Evolutionary conservation across 2,113 vertebrate species (phyloP).

Genomic region (Lonchura striata): DNA sequence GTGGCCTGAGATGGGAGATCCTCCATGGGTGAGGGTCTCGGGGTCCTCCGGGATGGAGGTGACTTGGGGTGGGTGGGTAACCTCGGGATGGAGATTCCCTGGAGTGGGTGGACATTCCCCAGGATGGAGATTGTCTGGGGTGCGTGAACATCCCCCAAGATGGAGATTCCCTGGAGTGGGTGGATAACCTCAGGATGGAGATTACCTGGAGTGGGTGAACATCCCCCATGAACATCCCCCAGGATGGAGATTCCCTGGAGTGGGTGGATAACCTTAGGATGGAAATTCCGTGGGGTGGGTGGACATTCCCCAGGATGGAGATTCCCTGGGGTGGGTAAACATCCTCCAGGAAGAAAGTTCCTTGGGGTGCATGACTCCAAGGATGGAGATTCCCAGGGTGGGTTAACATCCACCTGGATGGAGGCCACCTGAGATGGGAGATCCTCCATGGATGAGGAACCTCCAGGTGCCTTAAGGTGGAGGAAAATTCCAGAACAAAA

Average conservation of each 20-base stretch:
- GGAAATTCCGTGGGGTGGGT: too few relatives aligned
- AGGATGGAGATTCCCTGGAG: neutral
- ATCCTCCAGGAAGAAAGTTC: neutral
- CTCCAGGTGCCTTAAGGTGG: too few relatives aligned
- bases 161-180: too few relatives aligned
- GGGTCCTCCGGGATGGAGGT: neutral
- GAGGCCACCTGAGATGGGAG: neutral
- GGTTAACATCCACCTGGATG: neutral
- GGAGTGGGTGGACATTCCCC: accelerated
- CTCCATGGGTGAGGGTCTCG: accelerated
- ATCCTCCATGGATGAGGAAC: neutral
- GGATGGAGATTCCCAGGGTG: accelerated
- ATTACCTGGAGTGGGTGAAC: accelerated
- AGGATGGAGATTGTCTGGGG: neutral
- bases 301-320: too few relatives aligned
- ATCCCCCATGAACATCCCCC: accelerated
- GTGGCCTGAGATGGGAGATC: neutral
- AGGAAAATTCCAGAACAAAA: neutral
- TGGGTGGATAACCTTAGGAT: too few relatives aligned
- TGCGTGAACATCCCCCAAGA: too few relatives aligned
- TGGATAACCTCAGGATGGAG: neutral
- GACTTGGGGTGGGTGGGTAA: neutral
- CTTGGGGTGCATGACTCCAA: too few relatives aligned
- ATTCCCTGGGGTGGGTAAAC: accelerated
- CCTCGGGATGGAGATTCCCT: accelerated